phyloP scores from a whole-genome alignment of 2,888 invertebrate genomes.

The Agrotis segetum region DNA sequence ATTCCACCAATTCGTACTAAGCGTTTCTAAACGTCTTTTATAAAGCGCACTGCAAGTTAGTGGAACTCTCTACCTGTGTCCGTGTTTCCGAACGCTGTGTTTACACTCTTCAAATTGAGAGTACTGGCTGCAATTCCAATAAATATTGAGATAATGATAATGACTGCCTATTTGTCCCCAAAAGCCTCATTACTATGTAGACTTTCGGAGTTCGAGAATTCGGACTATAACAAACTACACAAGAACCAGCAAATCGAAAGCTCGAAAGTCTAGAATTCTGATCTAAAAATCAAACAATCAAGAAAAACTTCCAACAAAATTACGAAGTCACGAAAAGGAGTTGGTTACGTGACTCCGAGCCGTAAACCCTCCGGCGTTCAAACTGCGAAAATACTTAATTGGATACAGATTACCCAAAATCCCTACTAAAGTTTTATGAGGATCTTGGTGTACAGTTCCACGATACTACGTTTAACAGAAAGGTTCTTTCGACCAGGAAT shows the following conservation, averaged over 20 bases:
- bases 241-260: constrained; percentile 16
- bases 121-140: neutral
- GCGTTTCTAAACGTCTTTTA: too few species aligned
- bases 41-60: too few species aligned
- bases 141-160: neutral
- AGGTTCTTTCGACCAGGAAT: too few species aligned
- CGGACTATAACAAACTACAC: neutral
- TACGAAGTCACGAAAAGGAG: constrained; percentile 27
- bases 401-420: constrained; percentile 1
- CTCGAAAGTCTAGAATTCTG: neutral
- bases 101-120: too few species aligned
- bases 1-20: too few species aligned
- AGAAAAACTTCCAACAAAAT: constrained; percentile 19
- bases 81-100: too few species aligned
- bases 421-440: neutral
- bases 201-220: neutral
- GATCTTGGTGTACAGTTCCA: neutral
- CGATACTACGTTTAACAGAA: too few species aligned
- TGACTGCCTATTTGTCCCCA: neutral
- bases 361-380: constrained; percentile 1
- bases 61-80: too few species aligned
- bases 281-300: constrained; percentile 19
- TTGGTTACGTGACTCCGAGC: constrained; percentile 34
- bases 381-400: constrained; percentile 24
- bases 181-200: neutral